Base-by-base conservation (phyloP, 1,140 invertebrate species). In the Conus betulinus region DNA sequence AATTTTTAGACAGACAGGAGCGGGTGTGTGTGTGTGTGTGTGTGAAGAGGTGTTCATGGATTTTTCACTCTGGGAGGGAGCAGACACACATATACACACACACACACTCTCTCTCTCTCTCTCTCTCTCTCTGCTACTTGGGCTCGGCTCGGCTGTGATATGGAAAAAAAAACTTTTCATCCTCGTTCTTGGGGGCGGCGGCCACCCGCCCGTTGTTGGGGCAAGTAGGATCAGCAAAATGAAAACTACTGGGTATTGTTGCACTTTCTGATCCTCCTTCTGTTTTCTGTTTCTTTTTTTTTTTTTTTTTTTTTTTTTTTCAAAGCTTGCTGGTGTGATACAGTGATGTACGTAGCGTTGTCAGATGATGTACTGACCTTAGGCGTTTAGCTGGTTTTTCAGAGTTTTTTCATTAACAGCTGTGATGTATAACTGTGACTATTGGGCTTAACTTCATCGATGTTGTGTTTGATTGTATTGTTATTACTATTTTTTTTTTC, bases 61-160 rank as follows among this genome's bases (percentile, higher is more conserved):
- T 39, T 39, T 39, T 39, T 39, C 39, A 39, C 39, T 39, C 39
- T 39, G 39, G 39, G 85, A 78, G 57, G 85, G 85, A 78, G 74
- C 27, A 60, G 71, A 51, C 63, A 85, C 13, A 87, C 25, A 87
- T 71, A 79, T 53, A 74, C 85, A 78, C 85, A n/a, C 39, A 39
- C 39, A 39, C 39, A 39, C 39, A 39, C 39, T 1, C 39, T 39
- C 39, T 39, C 39, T 39, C 39, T 39, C 39, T n/a, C n/a, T n/a
- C n/a, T n/a, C n/a, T 39, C 39, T 39, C 39, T 39, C 39, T 39
- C 39, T 39, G 39, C 39, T 39, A 39, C 39, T 39, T 39, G 85
- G 78, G 85, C 85, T 87, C 55, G 53, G 85, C 85, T 78, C 39
- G 85, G 85, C 85, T 87, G 85, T 87, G 85, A 87, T 87, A 87